Percentiles rank a stretch among this genome's conserved stretches.
Conservation (phyloP, 2,888 invertebrate genomes). For the Noctua janthina region DNA sequence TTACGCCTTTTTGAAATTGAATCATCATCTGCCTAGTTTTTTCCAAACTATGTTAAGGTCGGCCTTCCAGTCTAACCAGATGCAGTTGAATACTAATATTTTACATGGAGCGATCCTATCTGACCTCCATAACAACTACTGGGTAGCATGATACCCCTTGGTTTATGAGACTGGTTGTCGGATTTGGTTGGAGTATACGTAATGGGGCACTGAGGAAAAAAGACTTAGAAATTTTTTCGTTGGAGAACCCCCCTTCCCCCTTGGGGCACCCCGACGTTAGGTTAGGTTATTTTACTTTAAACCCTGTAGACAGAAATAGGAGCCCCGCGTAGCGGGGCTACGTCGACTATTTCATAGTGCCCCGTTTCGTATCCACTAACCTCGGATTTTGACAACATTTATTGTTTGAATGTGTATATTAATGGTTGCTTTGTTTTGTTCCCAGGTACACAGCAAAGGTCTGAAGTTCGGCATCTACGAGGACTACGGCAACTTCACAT, state of each 20-base stretch:
- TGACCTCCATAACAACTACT: background rate
- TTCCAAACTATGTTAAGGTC: background rate
- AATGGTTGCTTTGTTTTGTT: constrained; percentile 56
- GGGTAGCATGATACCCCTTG: background rate
- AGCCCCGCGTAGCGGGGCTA: too few relatives aligned
- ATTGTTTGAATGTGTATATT: background rate
- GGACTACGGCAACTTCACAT: constrained; percentile 99
- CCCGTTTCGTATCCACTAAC: too few relatives aligned
- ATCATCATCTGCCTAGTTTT: background rate
- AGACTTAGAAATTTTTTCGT: too few relatives aligned
- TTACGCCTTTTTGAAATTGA: background rate
- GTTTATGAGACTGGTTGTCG: background rate
- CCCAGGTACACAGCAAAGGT: constrained; percentile 97
- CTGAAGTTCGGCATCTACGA: constrained; percentile 99
- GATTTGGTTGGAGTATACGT: too few relatives aligned
- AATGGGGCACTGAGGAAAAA: too few relatives aligned
- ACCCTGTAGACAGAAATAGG: too few relatives aligned
- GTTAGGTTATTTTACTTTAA: too few relatives aligned
- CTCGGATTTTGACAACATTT: background rate
- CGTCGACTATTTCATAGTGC: too few relatives aligned
- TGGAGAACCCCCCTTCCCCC: too few relatives aligned
- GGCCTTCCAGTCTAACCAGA: background rate
- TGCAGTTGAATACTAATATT: background rate
- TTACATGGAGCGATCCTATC: background rate
- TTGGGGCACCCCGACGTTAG: too few relatives aligned